Evolutionary conservation across 2,888 invertebrate genomes (phyloP), one percentile per base, ranked within the genome.

Genomic region (Gymnocheta viridis): DNA sequence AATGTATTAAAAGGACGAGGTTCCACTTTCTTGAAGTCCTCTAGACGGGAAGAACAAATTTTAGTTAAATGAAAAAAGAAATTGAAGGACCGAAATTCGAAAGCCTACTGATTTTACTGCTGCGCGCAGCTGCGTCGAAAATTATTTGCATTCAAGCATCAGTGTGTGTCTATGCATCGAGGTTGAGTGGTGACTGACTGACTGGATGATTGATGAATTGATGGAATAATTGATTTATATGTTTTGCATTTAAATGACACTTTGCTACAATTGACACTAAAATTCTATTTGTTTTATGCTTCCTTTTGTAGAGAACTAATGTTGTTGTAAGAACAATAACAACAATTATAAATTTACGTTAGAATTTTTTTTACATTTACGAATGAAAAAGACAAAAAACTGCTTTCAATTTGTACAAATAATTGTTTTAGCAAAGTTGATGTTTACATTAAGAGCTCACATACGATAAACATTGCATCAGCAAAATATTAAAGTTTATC

Each of bases 151-250:
- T 27, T 49, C 22, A 38, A n/a, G 17, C 38, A 10, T 62, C 4
- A 19, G 29, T 12, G 19, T 73, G 41, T 41, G 24, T 10, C 0
- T 54, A n/a, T 47, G 49, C 17, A 38, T 49, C 32, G 32, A 51
- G 83, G 76, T 80, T 78, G 70, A 72, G 58, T 79, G 51, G 47
- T 78, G 72, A 47, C 67, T 73, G 78, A 22, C 58, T 58, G 58
- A 10, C 19, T 32, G 56, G 79, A 67, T 77, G 83, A 76, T 83
- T 83, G 76, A 83, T 72, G 74, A 72, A 51, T 80, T 56, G 56
- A 76, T 41, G 29, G 80, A 83, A 83, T 83, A 80, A 83, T 77
- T 83, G 66, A 83, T 83, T 83, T 76, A 83, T 83, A 29, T 60
- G 41, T 72, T 80, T 80, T 79, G 80, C 64, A 77, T 83, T 72